Conservation (phyloP, 2,797 vertebrate species). For the Craterocephalus amniculus region DNA sequence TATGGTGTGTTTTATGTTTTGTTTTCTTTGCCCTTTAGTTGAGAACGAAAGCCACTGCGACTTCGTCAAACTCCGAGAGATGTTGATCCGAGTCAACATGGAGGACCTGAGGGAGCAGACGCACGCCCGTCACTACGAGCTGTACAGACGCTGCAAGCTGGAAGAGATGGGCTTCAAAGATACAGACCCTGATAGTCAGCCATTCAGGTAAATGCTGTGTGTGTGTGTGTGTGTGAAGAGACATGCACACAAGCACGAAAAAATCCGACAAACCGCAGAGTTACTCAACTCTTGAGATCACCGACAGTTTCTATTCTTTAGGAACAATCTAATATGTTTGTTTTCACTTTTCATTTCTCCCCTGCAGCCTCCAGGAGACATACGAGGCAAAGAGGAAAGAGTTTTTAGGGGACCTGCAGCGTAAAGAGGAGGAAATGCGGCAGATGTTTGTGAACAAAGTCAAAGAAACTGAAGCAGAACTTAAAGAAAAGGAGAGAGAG, state of each 20-base stretch:
- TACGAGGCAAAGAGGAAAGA: constrained; percentile 99
- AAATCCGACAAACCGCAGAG: constrained; percentile 5
- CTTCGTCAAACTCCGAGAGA: constrained; percentile 96
- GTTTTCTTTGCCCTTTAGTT: constrained; percentile 75
- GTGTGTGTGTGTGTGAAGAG: neutral
- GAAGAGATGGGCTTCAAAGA: constrained; percentile 99
- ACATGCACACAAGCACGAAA: neutral
- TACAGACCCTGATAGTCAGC: constrained; percentile 95
- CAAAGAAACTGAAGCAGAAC: constrained; percentile 95
- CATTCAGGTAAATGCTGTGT: constrained; percentile 88
- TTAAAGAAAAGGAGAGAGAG: constrained; percentile 98
- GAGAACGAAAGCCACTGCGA: constrained; percentile 99
- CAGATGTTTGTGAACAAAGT: constrained; percentile 99
- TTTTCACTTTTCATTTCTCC: neutral
- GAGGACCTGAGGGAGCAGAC: constrained; percentile 98
- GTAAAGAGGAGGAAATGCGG: constrained; percentile 97
- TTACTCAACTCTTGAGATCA: constrained; percentile 7
- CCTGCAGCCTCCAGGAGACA: constrained; percentile 92
- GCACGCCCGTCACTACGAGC: constrained; percentile 95
- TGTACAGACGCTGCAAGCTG: constrained; percentile 96
- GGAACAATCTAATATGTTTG: neutral
- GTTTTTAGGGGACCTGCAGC: constrained; percentile 94
- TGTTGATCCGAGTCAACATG: constrained; percentile 99
- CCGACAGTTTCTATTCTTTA: constrained; percentile 20
- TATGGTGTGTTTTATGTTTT: neutral